Evolutionary conservation across 2,113 vertebrate genomes (phyloP), one percentile per base, ranked within the genome.

Genomic region (Python bivittatus): DNA sequence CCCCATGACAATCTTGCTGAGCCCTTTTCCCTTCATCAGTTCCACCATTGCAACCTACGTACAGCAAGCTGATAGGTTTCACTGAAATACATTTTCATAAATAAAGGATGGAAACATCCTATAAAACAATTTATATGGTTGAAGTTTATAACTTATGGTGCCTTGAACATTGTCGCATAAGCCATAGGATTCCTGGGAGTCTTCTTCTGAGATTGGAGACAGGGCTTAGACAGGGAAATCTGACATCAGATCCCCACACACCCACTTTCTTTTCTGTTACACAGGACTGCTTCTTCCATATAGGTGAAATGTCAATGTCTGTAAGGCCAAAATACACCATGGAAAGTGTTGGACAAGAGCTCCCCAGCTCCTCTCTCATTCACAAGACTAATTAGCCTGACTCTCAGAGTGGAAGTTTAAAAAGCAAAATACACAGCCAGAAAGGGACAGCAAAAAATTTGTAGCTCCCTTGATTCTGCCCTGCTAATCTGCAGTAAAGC

Each of bases 41-140:
- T 93, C 25, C 89, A 93, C 92, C 93, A 93, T 85, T 33, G 22
- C 42, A 61, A 58, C 8, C 64, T 38, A 27, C 13, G 15, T 84
- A 93, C 93, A 93, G 92, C 84, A 92, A 93, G 56, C 33, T 33
- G 95, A 42, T 22, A 42, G 68, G n/a, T 94, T 95, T 95, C 85
- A 87, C 68, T 94, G 64, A 54, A 93, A 61, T 94, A 94, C 92
- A 87, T 22, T 93, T 92, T 95, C 94, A 94, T 91, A 92, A 95
- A 90, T 93, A 88, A 94, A 93, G 92, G 94, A 64, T 53, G 90
- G 57, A 90, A 91, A 95, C 94, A 95, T n/a, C 11, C 33, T 94
- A 84, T 94, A 48, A 94, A 93, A 56, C 17, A 42, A 79, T 79
- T 22, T 20, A 42, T 42, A 42, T 42, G 33, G 2, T 79, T 22